Percentiles rank a stretch among this genome's conserved stretches.
These are phyloP conservation scores for Athene cunicularia DNA, from an alignment of 2,113 vertebrate genomes.

Conservation along the genomic window DNA sequence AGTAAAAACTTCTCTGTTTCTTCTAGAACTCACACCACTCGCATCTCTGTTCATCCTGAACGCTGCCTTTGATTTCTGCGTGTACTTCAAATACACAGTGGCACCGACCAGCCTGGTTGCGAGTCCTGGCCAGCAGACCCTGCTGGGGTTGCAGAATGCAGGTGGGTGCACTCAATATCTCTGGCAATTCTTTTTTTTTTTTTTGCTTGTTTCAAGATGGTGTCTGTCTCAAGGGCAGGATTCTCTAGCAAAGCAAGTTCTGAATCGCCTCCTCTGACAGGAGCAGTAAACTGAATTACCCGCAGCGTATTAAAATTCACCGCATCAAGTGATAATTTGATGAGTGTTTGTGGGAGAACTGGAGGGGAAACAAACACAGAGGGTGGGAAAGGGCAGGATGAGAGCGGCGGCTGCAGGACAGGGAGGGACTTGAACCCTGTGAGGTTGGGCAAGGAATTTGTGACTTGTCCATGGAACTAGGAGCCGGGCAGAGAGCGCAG, in stretches of 20 bases:
- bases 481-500: not conserved
- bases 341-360: not conserved
- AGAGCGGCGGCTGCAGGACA: not conserved
- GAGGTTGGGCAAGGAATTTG: not conserved
- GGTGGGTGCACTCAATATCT: conserved; percentile 38
- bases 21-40: too few relatives aligned
- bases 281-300: not conserved
- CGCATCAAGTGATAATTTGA: not conserved
- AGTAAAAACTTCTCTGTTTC: too few relatives aligned
- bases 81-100: too few relatives aligned
- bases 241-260: not conserved
- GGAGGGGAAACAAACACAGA: not conserved
- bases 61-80: too few relatives aligned
- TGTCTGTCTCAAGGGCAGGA: not conserved
- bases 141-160: conserved; percentile 84
- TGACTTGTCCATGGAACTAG: not conserved
- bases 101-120: conserved; percentile 12
- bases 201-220: fast-evolving
- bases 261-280: not conserved
- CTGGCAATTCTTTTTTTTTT: not conserved
- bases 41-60: too few relatives aligned
- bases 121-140: conserved; percentile 84
- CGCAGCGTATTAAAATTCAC: not conserved
- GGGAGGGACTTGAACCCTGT: too few relatives aligned
- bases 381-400: not conserved